Conservation (phyloP, 53 echinoderm and acorn worm genomes). For the Echinarachnius parma region DNA sequence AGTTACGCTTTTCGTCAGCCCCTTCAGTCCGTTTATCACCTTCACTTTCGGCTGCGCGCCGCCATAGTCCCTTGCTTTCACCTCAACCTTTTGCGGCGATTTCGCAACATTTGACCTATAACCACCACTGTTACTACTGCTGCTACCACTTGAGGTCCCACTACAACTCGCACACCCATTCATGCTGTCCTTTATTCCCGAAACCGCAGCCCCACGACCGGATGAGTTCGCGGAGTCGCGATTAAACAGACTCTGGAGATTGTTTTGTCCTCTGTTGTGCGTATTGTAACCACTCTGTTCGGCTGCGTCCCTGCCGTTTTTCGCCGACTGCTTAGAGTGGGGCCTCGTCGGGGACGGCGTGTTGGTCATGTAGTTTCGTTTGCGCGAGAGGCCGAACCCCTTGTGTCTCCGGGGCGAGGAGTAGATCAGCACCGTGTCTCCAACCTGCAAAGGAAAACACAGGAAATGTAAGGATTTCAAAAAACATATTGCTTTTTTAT, state of each 20-base stretch:
- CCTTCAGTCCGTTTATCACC: conserved; percentile 38
- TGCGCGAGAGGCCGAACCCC: conserved; percentile 10
- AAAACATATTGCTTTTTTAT: too few species aligned
- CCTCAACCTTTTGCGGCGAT: background rate
- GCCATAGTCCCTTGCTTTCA: conserved; percentile 22
- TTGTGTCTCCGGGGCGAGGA: conserved; percentile 18
- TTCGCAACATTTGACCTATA: background rate
- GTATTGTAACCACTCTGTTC: background rate
- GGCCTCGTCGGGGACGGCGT: conserved; percentile 39
- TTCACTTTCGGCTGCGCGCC: conserved; percentile 39
- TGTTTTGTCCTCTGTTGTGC: conserved; percentile 32
- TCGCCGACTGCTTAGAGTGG: conserved; percentile 16
- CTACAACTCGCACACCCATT: conserved; percentile 19
- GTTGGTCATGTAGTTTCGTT: conserved; percentile 27
- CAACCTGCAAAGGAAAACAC: conserved; percentile 21
- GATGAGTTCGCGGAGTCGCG: background rate
- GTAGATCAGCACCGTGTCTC: conserved; percentile 42
- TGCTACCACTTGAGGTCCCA: background rate
- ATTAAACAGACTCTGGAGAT: conserved; percentile 30
- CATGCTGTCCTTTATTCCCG: conserved; percentile 37
- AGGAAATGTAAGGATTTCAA: too few species aligned
- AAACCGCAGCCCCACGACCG: conserved; percentile 10
- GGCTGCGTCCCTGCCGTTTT: background rate
- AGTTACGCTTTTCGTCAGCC: conserved; percentile 42
- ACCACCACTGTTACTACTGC: too few species aligned